Conservation (phyloP, 2,797 vertebrate genomes). For the Acestrorhynchus altus region DNA sequence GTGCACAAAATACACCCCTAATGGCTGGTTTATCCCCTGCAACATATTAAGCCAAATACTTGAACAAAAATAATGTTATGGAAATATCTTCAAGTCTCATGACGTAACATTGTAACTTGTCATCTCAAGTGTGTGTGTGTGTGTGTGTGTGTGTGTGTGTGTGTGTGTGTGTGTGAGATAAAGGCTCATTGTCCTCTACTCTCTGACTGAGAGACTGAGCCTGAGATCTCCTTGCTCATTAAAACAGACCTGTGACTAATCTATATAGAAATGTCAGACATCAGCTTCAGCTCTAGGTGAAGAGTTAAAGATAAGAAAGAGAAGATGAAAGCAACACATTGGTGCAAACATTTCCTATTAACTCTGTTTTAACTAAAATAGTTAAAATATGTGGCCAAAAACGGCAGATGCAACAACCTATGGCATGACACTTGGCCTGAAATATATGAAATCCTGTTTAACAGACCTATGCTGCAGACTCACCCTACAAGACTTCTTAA, state of each 20-base stretch:
- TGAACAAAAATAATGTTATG: too few species aligned
- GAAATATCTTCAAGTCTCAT: too few species aligned
- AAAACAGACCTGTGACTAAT: constrained; percentile 52
- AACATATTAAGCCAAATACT: too few species aligned
- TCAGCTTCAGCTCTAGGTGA: constrained; percentile 39
- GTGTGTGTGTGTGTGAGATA: constrained; percentile 28
- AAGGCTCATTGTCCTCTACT: constrained; percentile 45
- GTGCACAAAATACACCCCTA: too few species aligned
- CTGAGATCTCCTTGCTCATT: constrained; percentile 47
- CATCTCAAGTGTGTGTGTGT: constrained; percentile 3
- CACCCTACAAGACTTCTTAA: too few species aligned
- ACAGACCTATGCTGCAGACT: too few species aligned
- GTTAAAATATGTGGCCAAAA: constrained; percentile 4
- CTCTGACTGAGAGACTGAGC: constrained; percentile 38
- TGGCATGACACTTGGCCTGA: constrained; percentile 6
- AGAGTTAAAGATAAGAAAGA: constrained; percentile 30
- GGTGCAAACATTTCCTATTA: constrained; percentile 39
- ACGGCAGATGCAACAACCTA: constrained; percentile 1
- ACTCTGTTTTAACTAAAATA: constrained; percentile 34
- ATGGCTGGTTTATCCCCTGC: too few species aligned
- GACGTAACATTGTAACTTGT: too few species aligned
- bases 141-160: not conserved
- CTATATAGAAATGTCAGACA: constrained; percentile 49
- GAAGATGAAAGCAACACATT: constrained; percentile 52
- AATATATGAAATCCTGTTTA: not conserved